Evolutionary conservation across 2,888 invertebrate genomes (phyloP).

Genomic region (Agonopterix alstromeriana): DNA sequence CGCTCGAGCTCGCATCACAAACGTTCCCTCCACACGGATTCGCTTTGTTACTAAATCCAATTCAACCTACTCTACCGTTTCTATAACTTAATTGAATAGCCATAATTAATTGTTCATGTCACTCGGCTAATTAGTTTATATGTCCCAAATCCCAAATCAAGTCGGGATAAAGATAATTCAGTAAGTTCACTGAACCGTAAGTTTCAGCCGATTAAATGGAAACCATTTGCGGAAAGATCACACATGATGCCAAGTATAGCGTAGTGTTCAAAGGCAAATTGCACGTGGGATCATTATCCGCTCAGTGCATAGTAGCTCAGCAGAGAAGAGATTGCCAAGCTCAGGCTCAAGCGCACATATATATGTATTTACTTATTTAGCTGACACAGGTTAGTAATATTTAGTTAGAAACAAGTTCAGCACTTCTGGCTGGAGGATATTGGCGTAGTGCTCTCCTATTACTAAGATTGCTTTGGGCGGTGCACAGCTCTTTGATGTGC

Average conservation of each 20-base stretch:
- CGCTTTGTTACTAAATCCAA: conserved; percentile 34
- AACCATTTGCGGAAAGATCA: conserved; percentile 11
- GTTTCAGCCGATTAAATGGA: conserved; percentile 11
- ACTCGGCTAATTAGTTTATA: conserved; percentile 13
- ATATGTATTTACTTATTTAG: conserved; percentile 19
- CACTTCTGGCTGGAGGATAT: conserved; percentile 20
- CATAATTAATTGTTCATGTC: conserved; percentile 12
- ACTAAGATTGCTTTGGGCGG: conserved; percentile 24
- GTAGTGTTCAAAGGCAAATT: conserved; percentile 12
- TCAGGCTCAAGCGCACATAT: conserved; percentile 13
- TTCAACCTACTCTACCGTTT: conserved; percentile 10
- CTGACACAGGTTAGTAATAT: conserved; percentile 19
- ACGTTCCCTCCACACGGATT: conserved; percentile 35
- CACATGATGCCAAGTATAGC: conserved; percentile 6
- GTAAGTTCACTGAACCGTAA: conserved; percentile 10
- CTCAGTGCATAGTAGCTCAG: conserved; percentile 9
- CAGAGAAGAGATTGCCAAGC: conserved; percentile 11
- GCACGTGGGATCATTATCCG: conserved; percentile 13
- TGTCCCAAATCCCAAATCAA: conserved; percentile 5
- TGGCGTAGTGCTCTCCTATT: conserved; percentile 28
- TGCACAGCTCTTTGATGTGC: conserved; percentile 14
- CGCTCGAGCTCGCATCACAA: conserved; percentile 34
- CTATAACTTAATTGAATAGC: conserved; percentile 11
- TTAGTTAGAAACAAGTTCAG: conserved; percentile 16
- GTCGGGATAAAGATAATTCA: conserved; percentile 12